Evolutionary conservation across 2,797 vertebrate species (phyloP).

Genomic region (Lepidocolaptes lacrymiger): DNA sequence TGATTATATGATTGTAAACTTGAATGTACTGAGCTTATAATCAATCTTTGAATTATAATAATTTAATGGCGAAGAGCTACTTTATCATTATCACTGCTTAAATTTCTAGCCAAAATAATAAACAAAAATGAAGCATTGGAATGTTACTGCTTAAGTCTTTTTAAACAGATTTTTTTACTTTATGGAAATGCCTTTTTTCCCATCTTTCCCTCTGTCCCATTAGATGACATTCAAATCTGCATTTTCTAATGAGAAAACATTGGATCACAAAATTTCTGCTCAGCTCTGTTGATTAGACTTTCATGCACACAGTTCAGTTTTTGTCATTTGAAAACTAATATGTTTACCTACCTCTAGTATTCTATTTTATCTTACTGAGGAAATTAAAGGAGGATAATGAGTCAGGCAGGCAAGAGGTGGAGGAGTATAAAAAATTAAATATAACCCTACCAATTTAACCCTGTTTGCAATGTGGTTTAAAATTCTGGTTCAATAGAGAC

Average conservation of each 20-base stretch:
- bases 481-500: not conserved
- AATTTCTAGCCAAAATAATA: not conserved
- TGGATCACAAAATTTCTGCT: not conserved
- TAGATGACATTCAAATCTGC: not conserved
- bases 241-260: not conserved
- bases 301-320: not conserved
- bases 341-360: not conserved
- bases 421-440: not conserved
- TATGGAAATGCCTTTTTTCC: not conserved
- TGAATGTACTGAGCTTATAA: not conserved
- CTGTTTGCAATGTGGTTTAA: not conserved
- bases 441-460: not conserved
- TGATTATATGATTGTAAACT: not conserved
- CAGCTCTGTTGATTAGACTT: not conserved
- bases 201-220: not conserved
- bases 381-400: not conserved
- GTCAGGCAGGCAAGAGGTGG: not conserved
- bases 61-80: not conserved
- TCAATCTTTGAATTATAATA: not conserved
- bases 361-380: not conserved
- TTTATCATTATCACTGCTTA: not conserved
- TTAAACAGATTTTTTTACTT: not conserved
- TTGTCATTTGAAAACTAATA: not conserved
- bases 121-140: not conserved
- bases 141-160: not conserved